Evolutionary conservation across 2,888 invertebrate genomes (phyloP).

Genomic region (Tricholauxania praeusta): DNA sequence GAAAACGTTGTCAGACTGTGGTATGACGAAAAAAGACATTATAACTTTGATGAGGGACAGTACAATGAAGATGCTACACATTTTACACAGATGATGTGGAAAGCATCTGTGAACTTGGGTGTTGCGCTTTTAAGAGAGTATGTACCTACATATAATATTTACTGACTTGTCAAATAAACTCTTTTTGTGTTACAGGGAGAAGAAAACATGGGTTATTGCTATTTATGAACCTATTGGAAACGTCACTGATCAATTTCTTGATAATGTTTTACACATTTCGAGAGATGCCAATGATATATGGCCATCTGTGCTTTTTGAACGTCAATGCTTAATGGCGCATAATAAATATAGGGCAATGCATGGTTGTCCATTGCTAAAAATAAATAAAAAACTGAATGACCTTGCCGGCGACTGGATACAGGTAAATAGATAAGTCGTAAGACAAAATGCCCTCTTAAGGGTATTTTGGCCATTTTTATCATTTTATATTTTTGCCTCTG

Average conservation of each 20-base stretch:
- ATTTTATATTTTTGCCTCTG: too few relatives aligned
- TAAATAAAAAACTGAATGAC: constrained; percentile 75
- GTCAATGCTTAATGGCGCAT: constrained; percentile 66
- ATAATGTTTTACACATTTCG: too few relatives aligned
- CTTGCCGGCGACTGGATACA: constrained; percentile 81
- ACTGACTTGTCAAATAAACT: too few relatives aligned
- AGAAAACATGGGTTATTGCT: too few relatives aligned
- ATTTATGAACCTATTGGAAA: too few relatives aligned
- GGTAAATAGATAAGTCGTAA: constrained; percentile 54
- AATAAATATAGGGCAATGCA: constrained; percentile 79
- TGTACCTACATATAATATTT: background rate
- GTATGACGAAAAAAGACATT: constrained; percentile 81
- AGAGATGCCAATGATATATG: too few relatives aligned
- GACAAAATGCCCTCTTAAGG: constrained; percentile 31
- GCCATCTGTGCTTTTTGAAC: background rate
- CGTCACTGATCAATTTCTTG: too few relatives aligned
- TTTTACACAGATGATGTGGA: constrained; percentile 89
- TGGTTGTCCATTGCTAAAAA: constrained; percentile 75
- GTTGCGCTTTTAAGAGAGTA: constrained; percentile 73
- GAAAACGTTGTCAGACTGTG: constrained; percentile 69
- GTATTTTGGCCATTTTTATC: constrained; percentile 49
- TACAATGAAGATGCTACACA: constrained; percentile 75
- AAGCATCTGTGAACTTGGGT: constrained; percentile 79
- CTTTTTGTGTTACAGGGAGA: too few relatives aligned
- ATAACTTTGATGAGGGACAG: constrained; percentile 76